Conservation (phyloP, 1,140 invertebrate species). For the Meloidogyne hapla region DNA sequence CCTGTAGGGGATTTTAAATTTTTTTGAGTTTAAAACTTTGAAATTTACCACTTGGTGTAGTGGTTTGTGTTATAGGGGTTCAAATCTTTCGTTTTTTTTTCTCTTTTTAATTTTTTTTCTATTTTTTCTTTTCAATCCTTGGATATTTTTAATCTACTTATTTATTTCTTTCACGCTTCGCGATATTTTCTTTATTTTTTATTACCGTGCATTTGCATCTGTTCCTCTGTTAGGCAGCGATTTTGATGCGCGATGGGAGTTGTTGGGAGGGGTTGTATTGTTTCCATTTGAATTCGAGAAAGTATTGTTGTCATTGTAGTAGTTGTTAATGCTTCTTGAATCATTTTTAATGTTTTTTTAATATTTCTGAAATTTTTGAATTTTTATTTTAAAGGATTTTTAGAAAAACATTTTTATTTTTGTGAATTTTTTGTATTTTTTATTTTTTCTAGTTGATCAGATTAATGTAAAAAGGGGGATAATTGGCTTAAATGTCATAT, state of each 20-base stretch:
- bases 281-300: background rate
- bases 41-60: too few relatives aligned
- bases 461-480: background rate
- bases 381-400: too few relatives aligned
- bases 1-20: conserved; percentile 15
- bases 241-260: background rate
- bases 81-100: too few relatives aligned
- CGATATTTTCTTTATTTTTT: background rate
- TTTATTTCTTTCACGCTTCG: background rate
- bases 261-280: background rate
- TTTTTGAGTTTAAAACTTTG: background rate
- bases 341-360: background rate
- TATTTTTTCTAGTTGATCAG: background rate
- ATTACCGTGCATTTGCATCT: conserved; percentile 25
- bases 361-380: background rate
- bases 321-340: background rate
- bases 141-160: background rate
- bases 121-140: too few relatives aligned
- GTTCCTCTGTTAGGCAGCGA: conserved; percentile 17
- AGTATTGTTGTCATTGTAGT: background rate
- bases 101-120: background rate
- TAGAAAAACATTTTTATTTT: background rate
- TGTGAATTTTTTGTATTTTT: too few relatives aligned
- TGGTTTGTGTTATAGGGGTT: too few relatives aligned
- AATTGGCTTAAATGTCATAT: too few relatives aligned